phyloP scores from a whole-genome alignment of 2,797 vertebrate species.

The Etheostoma perlongum region DNA sequence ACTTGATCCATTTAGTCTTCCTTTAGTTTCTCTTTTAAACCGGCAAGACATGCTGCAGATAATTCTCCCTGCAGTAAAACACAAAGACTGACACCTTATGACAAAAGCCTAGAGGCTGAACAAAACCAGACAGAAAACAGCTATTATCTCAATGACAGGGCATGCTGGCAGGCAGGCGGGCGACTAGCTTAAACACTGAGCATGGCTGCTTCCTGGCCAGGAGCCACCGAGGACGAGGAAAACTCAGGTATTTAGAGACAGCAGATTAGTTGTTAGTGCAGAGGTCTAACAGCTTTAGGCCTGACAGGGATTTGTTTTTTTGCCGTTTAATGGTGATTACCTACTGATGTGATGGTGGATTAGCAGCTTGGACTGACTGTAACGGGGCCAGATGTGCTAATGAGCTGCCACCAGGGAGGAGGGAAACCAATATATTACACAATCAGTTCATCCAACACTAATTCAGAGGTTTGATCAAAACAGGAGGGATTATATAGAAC shows the following conservation, averaged over 20 bases:
- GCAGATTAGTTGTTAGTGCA: constrained; percentile 46
- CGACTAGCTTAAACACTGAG: constrained; percentile 49
- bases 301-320: constrained; percentile 35
- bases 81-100: constrained; percentile 54
- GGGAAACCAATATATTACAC: constrained; percentile 48
- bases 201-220: constrained; percentile 31
- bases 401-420: constrained; percentile 25
- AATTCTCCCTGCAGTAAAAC: constrained; percentile 49
- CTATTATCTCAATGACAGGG: constrained; percentile 72
- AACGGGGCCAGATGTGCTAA: constrained; percentile 57
- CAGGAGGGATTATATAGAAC: constrained; percentile 26
- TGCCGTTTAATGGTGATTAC: constrained; percentile 46
- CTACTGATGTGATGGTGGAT: constrained; percentile 47
- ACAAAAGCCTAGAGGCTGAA: constrained; percentile 65
- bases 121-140: constrained; percentile 68
- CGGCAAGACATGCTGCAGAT: constrained; percentile 32
- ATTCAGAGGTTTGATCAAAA: constrained; percentile 44
- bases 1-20: constrained; percentile 32
- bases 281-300: constrained; percentile 33
- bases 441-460: constrained; percentile 33
- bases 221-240: constrained; percentile 38
- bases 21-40: constrained; percentile 26
- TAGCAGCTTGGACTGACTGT: constrained; percentile 40
- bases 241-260: constrained; percentile 41
- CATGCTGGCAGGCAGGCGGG: constrained; percentile 18